A percentile compares a stretch with the other conserved stretches of the same genome.
phyloP scores from a whole-genome alignment of 2,797 vertebrate species.

The Hoplostethus atlanticus region DNA sequence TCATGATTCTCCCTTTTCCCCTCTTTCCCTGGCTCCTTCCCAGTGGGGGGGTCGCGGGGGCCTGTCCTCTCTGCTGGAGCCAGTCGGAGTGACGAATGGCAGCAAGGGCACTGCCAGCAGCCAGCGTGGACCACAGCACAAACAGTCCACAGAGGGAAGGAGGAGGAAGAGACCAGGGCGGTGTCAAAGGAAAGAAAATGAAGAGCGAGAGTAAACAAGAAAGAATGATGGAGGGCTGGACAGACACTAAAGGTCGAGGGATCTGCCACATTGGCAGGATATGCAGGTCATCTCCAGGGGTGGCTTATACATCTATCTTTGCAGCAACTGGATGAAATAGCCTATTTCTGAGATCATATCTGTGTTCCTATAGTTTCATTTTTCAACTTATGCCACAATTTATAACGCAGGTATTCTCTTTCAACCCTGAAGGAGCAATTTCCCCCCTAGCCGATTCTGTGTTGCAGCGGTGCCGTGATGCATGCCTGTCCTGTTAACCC shows the following conservation, averaged over 20 bases:
- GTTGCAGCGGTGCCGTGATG: slow-evolving; percentile 1
- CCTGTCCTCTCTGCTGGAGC: slow-evolving; percentile 72
- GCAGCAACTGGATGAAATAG: slow-evolving; percentile 3
- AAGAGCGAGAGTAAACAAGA: slow-evolving; percentile 49
- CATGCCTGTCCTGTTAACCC: background rate
- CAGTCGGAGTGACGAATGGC: slow-evolving; percentile 72
- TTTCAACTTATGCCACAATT: slow-evolving; percentile 7
- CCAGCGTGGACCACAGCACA: slow-evolving; percentile 38
- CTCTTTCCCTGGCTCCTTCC: slow-evolving; percentile 49
- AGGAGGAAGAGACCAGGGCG: slow-evolving; percentile 48
- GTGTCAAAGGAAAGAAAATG: slow-evolving; percentile 60
- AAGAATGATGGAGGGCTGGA: slow-evolving; percentile 32
- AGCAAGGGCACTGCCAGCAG: slow-evolving; percentile 59
- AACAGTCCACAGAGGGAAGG: slow-evolving; percentile 66
- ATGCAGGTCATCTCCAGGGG: slow-evolving; percentile 15
- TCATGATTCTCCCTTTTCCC: slow-evolving; percentile 21
- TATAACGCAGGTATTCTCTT: background rate
- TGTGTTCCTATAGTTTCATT: slow-evolving; percentile 18
- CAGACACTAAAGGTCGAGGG: slow-evolving; percentile 54
- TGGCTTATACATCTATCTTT: slow-evolving; percentile 36
- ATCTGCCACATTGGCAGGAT: background rate
- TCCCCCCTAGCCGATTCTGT: background rate
- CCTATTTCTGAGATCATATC: slow-evolving; percentile 6
- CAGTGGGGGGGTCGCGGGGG: slow-evolving; percentile 66
- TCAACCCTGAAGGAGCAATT: slow-evolving; percentile 7